Evolutionary conservation across 2,888 invertebrate species (phyloP).

Genomic region (Melanchra persicariae): DNA sequence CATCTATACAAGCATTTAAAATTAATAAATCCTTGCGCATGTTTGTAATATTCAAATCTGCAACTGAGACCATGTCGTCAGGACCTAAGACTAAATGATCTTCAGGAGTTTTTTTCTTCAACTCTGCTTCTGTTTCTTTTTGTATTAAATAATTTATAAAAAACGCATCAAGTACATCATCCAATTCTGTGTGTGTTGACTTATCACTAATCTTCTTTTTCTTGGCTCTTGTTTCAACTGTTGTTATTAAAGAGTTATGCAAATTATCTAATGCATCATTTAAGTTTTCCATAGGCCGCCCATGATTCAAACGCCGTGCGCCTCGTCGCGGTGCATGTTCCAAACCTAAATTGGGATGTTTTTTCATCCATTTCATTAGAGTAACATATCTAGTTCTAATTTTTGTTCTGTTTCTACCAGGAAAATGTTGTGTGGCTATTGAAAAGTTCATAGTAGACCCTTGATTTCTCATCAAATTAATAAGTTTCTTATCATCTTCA

Average conservation of each 20-base stretch:
- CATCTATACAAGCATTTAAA: slow-evolving; percentile 76
- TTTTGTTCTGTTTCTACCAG: slow-evolving; percentile 90
- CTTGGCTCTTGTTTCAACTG: slow-evolving; percentile 70
- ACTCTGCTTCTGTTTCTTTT: slow-evolving; percentile 57
- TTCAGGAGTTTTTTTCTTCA: slow-evolving; percentile 42
- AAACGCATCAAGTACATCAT: slow-evolving; percentile 78
- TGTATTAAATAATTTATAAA: slow-evolving; percentile 72
- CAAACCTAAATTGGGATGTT: slow-evolving; percentile 83
- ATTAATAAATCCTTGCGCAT: slow-evolving; percentile 77
- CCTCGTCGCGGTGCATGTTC: slow-evolving; percentile 82
- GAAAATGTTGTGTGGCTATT: slow-evolving; percentile 87
- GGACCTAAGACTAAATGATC: slow-evolving; percentile 49
- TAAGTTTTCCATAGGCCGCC: slow-evolving; percentile 76
- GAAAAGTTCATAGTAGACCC: slow-evolving; percentile 79
- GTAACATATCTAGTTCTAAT: slow-evolving; percentile 91
- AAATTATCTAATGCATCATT: slow-evolving; percentile 80
- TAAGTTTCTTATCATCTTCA: slow-evolving; percentile 91
- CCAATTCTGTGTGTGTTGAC: slow-evolving; percentile 76
- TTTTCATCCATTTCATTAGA: slow-evolving; percentile 88
- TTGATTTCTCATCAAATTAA: slow-evolving; percentile 89
- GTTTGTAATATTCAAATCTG: slow-evolving; percentile 72
- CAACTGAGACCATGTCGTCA: slow-evolving; percentile 24
- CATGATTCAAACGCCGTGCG: slow-evolving; percentile 77
- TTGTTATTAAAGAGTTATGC: slow-evolving; percentile 77
- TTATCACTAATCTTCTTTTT: slow-evolving; percentile 69